Evolutionary conservation across 2,888 invertebrate genomes (phyloP).

Genomic region (Noctua janthina): DNA sequence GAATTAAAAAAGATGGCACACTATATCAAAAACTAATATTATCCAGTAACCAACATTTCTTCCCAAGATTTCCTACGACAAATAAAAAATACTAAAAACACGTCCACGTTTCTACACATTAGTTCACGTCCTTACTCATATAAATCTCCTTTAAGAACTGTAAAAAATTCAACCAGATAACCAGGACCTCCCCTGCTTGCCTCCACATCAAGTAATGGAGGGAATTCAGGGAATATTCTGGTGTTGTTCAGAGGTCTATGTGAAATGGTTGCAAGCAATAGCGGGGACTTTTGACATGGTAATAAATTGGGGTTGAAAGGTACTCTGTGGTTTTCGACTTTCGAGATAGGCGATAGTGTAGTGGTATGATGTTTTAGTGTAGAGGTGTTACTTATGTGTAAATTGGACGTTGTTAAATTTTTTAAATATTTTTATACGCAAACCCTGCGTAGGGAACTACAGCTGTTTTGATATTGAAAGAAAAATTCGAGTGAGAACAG

Average conservation of each 20-base stretch:
- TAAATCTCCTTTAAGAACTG: conserved; percentile 64
- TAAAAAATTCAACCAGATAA: conserved; percentile 57
- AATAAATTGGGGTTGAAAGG: conserved; percentile 54
- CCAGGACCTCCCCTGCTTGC: conserved; percentile 40
- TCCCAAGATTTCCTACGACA: neutral
- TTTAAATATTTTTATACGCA: too few species aligned
- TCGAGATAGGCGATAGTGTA: conserved; percentile 21
- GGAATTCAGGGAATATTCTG: neutral
- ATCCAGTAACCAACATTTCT: neutral
- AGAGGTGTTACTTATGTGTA: neutral
- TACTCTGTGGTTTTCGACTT: conserved; percentile 32
- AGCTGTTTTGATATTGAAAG: too few species aligned
- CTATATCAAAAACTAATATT: neutral
- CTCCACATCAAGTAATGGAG: neutral
- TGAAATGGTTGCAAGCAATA: conserved; percentile 35
- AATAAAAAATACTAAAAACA: conserved; percentile 48
- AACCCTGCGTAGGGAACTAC: too few species aligned
- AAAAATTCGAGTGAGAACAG: too few species aligned
- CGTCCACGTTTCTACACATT: conserved; percentile 67
- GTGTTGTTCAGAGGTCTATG: conserved; percentile 35
- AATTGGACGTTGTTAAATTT: neutral
- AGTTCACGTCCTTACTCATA: conserved; percentile 67
- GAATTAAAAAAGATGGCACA: neutral
- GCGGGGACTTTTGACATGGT: conserved; percentile 44
- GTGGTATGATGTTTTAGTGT: neutral